These are phyloP conservation scores for Brienomyrus brachyistius DNA, from an alignment of 2,113 vertebrate species.

Conservation along the genomic window DNA sequence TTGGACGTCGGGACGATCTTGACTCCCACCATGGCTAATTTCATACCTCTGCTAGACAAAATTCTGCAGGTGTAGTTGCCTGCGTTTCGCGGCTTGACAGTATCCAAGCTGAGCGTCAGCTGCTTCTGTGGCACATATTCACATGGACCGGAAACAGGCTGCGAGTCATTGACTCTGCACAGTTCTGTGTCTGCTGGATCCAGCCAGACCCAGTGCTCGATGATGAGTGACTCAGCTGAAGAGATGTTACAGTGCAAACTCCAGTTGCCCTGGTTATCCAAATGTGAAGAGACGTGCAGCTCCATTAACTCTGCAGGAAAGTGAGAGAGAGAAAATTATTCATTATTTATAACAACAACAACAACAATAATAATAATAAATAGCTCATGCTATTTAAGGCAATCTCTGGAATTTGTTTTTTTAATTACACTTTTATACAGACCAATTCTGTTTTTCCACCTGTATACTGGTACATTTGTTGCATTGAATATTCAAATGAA, in stretches of 20 bases:
- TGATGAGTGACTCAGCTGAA: not conserved
- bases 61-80: not conserved
- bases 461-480: not conserved
- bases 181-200: not conserved
- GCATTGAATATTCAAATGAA: not conserved
- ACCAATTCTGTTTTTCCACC: not conserved
- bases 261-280: not conserved
- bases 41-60: not conserved
- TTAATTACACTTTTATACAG: not conserved
- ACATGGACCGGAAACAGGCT: not conserved
- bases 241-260: not conserved
- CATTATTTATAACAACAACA: not conserved
- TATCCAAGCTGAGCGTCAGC: not conserved
- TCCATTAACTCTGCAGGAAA: not conserved
- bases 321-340: not conserved
- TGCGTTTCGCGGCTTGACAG: not conserved
- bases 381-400: not conserved
- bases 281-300: not conserved
- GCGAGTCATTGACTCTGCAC: not conserved
- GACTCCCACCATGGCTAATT: not conserved
- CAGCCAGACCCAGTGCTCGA: not conserved
- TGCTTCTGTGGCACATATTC: not conserved
- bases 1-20: rapidly evolving
- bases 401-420: not conserved
- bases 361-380: not conserved